A percentile compares a stretch with the other conserved stretches of the same genome.
phyloP scores from a whole-genome alignment of 2,888 invertebrate genomes.

The Hemistola chrysoprasaria region DNA sequence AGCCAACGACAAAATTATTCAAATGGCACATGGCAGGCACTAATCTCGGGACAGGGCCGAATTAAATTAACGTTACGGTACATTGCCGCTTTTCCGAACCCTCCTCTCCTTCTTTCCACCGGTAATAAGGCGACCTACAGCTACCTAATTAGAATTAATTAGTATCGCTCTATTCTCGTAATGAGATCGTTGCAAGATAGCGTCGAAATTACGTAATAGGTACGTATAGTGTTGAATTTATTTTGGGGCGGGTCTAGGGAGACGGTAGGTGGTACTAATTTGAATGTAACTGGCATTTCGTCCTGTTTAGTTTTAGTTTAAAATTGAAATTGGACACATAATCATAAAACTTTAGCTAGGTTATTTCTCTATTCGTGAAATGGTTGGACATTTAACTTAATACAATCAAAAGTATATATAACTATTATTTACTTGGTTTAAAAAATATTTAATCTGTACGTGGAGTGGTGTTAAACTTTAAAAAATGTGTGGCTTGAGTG shows the following conservation, averaged over 20 bases:
- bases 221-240: slow-evolving; percentile 18
- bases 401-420: too few species aligned
- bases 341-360: slow-evolving; percentile 9
- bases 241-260: slow-evolving; percentile 19
- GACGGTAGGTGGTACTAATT: slow-evolving; percentile 14
- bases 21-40: slow-evolving; percentile 52
- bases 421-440: too few species aligned
- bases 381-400: too few species aligned
- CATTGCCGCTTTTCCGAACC: slow-evolving; percentile 63
- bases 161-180: slow-evolving; percentile 45
- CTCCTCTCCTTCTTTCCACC: slow-evolving; percentile 44
- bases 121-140: slow-evolving; percentile 47
- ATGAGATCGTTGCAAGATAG: slow-evolving; percentile 40
- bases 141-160: slow-evolving; percentile 67
- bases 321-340: slow-evolving; percentile 16
- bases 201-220: slow-evolving; percentile 24
- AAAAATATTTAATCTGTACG: not conserved
- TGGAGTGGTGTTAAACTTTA: slow-evolving; percentile 2
- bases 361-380: too few species aligned
- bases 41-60: slow-evolving; percentile 48
- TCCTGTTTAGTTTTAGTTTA: slow-evolving; percentile 12
- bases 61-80: slow-evolving; percentile 63
- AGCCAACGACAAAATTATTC: slow-evolving; percentile 64
- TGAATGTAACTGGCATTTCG: slow-evolving; percentile 4
- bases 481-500: not conserved